Evolutionary conservation across 2,888 invertebrate species (phyloP).

Genomic region (Spisula subtruncata): DNA sequence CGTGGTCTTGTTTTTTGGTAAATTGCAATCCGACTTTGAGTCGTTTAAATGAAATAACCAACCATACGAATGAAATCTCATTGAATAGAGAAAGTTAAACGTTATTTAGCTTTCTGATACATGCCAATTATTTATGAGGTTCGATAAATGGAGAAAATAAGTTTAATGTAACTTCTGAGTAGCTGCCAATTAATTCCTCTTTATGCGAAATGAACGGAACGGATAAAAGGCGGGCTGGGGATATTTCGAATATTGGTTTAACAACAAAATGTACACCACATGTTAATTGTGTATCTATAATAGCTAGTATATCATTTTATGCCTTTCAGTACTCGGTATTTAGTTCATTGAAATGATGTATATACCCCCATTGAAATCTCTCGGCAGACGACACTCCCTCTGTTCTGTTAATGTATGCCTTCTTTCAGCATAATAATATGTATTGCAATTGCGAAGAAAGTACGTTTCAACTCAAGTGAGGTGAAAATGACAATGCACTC

Average conservation of each 20-base stretch:
- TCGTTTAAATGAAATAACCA: neutral
- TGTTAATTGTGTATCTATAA: neutral
- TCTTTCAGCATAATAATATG: neutral
- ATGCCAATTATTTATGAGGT: neutral
- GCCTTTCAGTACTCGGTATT: neutral
- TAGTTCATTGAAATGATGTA: constrained; percentile 10
- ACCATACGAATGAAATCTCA: neutral
- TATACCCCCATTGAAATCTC: neutral
- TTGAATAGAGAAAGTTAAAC: neutral
- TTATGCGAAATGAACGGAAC: constrained; percentile 22
- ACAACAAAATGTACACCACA: neutral
- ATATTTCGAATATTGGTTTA: neutral
- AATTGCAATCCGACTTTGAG: neutral
- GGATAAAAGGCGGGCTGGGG: neutral
- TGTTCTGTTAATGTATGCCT: neutral
- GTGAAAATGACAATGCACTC: constrained; percentile 20
- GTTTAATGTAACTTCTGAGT: constrained; percentile 9
- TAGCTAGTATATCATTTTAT: constrained; percentile 8
- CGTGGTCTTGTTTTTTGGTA: constrained; percentile 13
- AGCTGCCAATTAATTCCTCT: neutral
- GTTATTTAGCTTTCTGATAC: neutral
- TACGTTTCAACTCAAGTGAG: constrained; percentile 6
- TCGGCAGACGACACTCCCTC: neutral
- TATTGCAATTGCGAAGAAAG: neutral
- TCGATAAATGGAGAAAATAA: neutral